Evolutionary conservation across 1,140 invertebrate genomes (phyloP).

Genomic region (Probaryconus sp.): DNA sequence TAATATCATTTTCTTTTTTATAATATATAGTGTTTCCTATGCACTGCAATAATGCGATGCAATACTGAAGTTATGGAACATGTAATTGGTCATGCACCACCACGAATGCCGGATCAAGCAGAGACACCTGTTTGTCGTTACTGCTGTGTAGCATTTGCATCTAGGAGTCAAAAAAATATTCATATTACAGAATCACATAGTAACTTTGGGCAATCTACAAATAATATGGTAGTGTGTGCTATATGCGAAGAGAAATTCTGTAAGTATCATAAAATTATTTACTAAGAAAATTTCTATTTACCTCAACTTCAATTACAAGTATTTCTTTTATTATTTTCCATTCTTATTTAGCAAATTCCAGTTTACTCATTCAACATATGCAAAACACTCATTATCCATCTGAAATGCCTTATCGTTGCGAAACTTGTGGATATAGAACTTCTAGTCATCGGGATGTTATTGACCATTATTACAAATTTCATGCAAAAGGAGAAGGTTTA

Average conservation of each 20-base stretch:
- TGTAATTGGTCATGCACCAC: constrained; percentile 82
- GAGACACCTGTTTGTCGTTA: constrained; percentile 73
- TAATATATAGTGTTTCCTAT: constrained; percentile 77
- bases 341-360: constrained; percentile 60
- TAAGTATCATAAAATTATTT: constrained; percentile 46
- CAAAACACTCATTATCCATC: constrained; percentile 85
- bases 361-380: constrained; percentile 85
- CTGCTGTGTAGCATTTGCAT: constrained; percentile 74
- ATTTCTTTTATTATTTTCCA: neutral
- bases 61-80: constrained; percentile 83
- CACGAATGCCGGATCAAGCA: constrained; percentile 70
- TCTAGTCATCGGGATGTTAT: constrained; percentile 86
- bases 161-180: constrained; percentile 72
- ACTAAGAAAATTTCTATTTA: too few species aligned
- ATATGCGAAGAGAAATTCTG: constrained; percentile 83
- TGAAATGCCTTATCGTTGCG: constrained; percentile 89
- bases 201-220: constrained; percentile 72
- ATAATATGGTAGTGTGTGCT: constrained; percentile 80
- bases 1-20: constrained; percentile 1
- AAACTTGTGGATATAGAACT: constrained; percentile 84
- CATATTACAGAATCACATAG: constrained; percentile 74
- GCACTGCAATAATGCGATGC: constrained; percentile 79
- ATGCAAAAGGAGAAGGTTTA: constrained; percentile 81
- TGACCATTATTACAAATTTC: constrained; percentile 84
- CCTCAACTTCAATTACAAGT: too few species aligned